Evolutionary conservation across 2,113 vertebrate genomes (phyloP), one percentile per base, ranked within the genome.

Genomic region (Macroglossus sobrinus): DNA sequence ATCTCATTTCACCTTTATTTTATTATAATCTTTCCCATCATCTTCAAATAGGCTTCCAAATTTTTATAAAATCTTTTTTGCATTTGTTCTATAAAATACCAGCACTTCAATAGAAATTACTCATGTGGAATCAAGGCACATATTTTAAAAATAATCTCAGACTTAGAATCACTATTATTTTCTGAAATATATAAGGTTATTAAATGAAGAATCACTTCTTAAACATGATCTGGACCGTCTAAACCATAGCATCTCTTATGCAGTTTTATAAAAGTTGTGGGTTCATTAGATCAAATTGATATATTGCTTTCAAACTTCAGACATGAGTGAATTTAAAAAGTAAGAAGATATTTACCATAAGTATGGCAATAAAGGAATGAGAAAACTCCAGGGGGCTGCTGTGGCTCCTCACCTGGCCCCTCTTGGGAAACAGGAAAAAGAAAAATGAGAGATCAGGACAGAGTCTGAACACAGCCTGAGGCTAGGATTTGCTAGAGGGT

Each of bases 361-460:
- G 53, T 24, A 66, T 15, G 79, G 40, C 94, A 95, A 93, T 59
- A 55, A 75, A 87, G 40, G 16, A 69, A 72, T 72, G 64, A 78
- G 33, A 69, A 81, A 63, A 63, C 55, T 43, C 71, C 50, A 63
- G 55, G 14, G 14, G 28, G 43, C 50, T 91, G 43, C 57, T 0
- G 0, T 84, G 89, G 55, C 22, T 87, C 89, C 50, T 97, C 79
- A 97, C 96, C 95, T 97, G 97, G 81, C 8, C 45, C 35, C 61
- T 85, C 76, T 92, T 94, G 84, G 79, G 95, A 96, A 95, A 93
- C 82, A 95, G 96, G 82, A 94, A 96, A 92, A 94, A 94, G 93
- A 80, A 85, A 97, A 95, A 95, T 80, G 45, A 94, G 71, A 87
- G 59, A 92, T 76, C n/a, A 92, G 47, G 64, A 75, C 55, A 64